Evolutionary conservation across 2,888 invertebrate genomes (phyloP), one percentile per base, ranked within the genome.

Genomic region (Leucophenga maculata): DNA sequence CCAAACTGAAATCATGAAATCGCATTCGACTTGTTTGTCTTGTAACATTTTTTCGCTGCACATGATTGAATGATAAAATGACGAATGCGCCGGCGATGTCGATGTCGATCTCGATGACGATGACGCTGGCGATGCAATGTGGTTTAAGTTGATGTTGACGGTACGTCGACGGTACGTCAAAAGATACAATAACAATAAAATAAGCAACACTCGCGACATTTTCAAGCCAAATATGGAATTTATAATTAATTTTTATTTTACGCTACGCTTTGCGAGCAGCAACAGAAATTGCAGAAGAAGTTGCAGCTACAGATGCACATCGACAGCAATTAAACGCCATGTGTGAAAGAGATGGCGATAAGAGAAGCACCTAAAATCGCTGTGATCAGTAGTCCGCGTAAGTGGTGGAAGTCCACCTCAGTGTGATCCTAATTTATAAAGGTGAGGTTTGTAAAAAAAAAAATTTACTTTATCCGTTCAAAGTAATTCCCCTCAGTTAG

Each of bases 161-260:
- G 13, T 52, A 11, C 16, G 31, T 1, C 22, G 26, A 22, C 26
- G 57, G n/a, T 57, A 26, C 57, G 22, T 20, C 22, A 57, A n/a
- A n/a, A 57, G 31, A 22, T 14, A n/a, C 60, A 60, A 60, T 60
- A 60, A 60, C 60, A 60, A 60, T 60, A 60, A 60, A 60, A 60
- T 60, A 32, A 18, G 44, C 60, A 60, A 57, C 60, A 39, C 60
- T 60, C 32, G 60, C 60, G n/a, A 39, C 39, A 39, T 60, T 60
- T 60, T 60, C 57, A 60, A 6, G 22, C 67, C 59, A 67, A 67
- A 67, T 67, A 67, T 67, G 67, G 67, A 57, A 67, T 67, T 67
- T 67, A 67, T 67, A 67, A 67, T 67, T 67, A 57, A 67, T 59
- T 67, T 67, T 67, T 67, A 67, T 59, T 78, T 66, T 69, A 62